A percentile compares a stretch with the other conserved stretches of the same genome.
phyloP scores from a whole-genome alignment of 2,113 vertebrate genomes.

The Acrocephalus kingi region DNA sequence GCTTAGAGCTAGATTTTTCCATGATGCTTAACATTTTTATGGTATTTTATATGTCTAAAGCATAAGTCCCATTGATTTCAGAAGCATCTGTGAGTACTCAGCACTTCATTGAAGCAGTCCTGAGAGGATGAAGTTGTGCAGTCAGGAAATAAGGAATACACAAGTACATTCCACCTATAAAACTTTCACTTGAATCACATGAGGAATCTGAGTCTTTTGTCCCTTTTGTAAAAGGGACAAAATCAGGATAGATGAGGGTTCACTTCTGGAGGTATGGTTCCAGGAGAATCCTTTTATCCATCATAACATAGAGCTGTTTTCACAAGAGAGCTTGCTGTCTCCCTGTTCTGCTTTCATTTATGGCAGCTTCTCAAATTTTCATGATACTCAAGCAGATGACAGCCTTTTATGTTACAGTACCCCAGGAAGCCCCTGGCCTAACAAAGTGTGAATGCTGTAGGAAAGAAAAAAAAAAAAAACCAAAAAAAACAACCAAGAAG shows the following conservation, averaged over 20 bases:
- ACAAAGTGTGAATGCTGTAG: neutral
- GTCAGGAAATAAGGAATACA: neutral
- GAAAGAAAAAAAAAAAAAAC: neutral
- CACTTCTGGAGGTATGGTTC: neutral
- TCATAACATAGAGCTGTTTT: neutral
- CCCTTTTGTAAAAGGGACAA: neutral
- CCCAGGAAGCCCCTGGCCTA: neutral
- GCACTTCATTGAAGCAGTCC: neutral
- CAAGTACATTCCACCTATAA: neutral
- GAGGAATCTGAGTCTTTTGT: neutral
- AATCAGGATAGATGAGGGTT: neutral
- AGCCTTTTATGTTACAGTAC: neutral
- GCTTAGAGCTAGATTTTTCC: neutral
- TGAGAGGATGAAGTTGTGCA: neutral
- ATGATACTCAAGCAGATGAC: neutral
- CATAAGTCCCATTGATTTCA: neutral
- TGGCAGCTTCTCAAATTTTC: neutral
- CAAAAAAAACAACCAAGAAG: neutral
- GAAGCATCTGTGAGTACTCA: neutral
- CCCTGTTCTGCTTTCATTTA: neutral
- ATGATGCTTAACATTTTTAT: conserved; percentile 11
- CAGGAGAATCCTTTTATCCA: neutral
- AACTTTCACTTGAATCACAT: neutral
- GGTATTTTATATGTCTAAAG: neutral
- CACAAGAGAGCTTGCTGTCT: neutral